phyloP scores from a whole-genome alignment of 1,140 invertebrate genomes.

The Teleogryllus occipitalis region DNA sequence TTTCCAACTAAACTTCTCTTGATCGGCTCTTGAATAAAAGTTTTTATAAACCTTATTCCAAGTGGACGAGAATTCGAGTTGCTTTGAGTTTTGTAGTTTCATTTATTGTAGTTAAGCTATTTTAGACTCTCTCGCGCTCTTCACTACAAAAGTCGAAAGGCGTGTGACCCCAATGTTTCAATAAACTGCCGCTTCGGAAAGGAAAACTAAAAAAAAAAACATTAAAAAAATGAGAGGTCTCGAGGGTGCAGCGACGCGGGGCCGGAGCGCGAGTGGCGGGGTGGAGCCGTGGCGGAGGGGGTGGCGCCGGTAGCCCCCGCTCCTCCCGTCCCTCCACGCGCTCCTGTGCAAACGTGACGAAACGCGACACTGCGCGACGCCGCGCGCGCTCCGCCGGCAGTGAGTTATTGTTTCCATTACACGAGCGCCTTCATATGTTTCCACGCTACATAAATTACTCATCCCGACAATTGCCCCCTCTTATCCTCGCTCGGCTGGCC shows the following conservation, averaged over 20 bases:
- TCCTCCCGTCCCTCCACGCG: not conserved
- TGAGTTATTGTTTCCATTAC: conserved; percentile 5
- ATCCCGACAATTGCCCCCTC: not conserved
- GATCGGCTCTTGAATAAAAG: too few relatives aligned
- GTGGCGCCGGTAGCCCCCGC: too few relatives aligned
- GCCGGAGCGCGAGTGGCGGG: not conserved
- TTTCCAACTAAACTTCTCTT: too few relatives aligned
- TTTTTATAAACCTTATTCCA: too few relatives aligned
- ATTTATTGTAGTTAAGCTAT: too few relatives aligned
- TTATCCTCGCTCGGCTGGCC: not conserved
- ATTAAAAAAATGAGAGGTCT: too few relatives aligned
- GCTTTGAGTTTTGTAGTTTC: too few relatives aligned
- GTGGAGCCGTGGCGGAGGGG: not conserved
- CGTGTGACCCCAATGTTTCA: not conserved
- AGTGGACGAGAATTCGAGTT: too few relatives aligned
- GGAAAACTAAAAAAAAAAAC: too few relatives aligned
- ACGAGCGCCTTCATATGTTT: not conserved
- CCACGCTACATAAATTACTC: conserved; percentile 1
- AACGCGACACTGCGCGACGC: not conserved
- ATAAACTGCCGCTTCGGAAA: too few relatives aligned
- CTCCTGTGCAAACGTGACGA: not conserved
- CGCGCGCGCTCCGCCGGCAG: not conserved
- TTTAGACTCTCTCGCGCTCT: too few relatives aligned
- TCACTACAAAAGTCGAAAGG: not conserved
- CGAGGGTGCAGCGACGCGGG: not conserved